These are phyloP conservation scores for Luidia sarsii DNA, from an alignment of 53 echinoderm and acorn worm genomes.

Conservation along the genomic window DNA sequence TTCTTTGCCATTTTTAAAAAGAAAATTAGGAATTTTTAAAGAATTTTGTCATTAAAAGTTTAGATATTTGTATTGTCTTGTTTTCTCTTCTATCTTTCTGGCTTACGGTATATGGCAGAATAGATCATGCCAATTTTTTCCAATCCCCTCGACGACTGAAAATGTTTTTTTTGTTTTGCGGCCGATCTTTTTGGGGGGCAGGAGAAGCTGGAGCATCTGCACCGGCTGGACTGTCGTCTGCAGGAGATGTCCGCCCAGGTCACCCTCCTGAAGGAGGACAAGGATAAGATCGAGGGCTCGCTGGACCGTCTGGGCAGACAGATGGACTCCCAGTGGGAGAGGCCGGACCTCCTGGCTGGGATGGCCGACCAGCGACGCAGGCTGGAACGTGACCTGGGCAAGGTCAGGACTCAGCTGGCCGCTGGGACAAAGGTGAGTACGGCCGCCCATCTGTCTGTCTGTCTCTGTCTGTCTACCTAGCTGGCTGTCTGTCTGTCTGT, in stretches of 20 bases:
- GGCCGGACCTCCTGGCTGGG: slow-evolving; percentile 56
- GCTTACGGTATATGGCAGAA: no score
- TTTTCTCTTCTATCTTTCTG: not conserved
- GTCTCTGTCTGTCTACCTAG: no score
- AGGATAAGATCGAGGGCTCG: slow-evolving; percentile 88
- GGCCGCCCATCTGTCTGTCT: no score
- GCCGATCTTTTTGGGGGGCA: no score
- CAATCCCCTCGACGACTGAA: no score
- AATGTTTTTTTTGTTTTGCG: no score
- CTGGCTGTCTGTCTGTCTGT: no score
- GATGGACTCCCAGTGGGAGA: slow-evolving; percentile 75
- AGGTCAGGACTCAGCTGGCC: slow-evolving; percentile 84
- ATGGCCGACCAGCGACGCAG: slow-evolving; percentile 77
- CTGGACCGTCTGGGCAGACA: slow-evolving; percentile 68
- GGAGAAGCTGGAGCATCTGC: slow-evolving; percentile 82
- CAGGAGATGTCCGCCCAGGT: slow-evolving; percentile 86
- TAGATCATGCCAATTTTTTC: no score
- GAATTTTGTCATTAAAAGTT: no score
- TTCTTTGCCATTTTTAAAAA: no score
- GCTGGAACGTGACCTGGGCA: slow-evolving; percentile 79
- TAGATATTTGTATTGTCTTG: not conserved
- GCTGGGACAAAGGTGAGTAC: slow-evolving; percentile 81
- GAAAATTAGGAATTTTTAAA: no score
- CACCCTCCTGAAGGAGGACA: slow-evolving; percentile 81
- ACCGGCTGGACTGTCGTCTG: slow-evolving; percentile 76